Percentiles rank a stretch among this genome's conserved stretches.
These are phyloP conservation scores for Omphaloscelis lunosa DNA, from an alignment of 2,888 invertebrate species.

Conservation along the genomic window DNA sequence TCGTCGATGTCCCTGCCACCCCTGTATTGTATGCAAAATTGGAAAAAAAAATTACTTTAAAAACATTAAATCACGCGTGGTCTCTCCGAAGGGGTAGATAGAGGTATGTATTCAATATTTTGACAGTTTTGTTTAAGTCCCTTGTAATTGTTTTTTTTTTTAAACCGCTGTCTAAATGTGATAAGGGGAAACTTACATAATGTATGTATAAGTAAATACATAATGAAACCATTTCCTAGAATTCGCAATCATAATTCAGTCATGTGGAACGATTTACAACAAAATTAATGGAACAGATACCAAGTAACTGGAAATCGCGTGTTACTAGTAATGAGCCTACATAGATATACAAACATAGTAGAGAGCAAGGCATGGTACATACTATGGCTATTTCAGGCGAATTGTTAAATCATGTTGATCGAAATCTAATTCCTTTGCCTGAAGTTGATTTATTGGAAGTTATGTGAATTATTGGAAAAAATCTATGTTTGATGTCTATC, in stretches of 20 bases:
- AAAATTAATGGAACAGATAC: conserved; percentile 35
- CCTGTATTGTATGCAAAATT: no score
- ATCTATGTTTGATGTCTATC: background rate
- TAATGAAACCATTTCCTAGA: conserved; percentile 22
- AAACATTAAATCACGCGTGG: no score
- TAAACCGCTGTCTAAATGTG: no score
- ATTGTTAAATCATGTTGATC: background rate
- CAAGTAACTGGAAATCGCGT: conserved; percentile 49
- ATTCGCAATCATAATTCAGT: conserved; percentile 22
- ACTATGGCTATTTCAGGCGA: background rate
- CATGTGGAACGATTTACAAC: conserved; percentile 35
- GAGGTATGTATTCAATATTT: no score
- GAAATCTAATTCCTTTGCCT: background rate
- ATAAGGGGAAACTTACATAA: background rate
- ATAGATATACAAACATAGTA: background rate
- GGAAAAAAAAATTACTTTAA: no score
- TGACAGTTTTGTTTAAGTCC: no score
- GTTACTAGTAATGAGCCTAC: conserved; percentile 24
- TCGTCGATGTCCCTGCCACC: no score
- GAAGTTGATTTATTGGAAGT: background rate
- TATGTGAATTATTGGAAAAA: background rate
- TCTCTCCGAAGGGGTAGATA: no score
- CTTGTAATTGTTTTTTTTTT: no score
- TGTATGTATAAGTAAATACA: background rate
- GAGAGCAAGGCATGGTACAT: background rate